These are phyloP conservation scores for Engraulis encrasicolus DNA, from an alignment of 2,113 vertebrate genomes.

Conservation along the genomic window DNA sequence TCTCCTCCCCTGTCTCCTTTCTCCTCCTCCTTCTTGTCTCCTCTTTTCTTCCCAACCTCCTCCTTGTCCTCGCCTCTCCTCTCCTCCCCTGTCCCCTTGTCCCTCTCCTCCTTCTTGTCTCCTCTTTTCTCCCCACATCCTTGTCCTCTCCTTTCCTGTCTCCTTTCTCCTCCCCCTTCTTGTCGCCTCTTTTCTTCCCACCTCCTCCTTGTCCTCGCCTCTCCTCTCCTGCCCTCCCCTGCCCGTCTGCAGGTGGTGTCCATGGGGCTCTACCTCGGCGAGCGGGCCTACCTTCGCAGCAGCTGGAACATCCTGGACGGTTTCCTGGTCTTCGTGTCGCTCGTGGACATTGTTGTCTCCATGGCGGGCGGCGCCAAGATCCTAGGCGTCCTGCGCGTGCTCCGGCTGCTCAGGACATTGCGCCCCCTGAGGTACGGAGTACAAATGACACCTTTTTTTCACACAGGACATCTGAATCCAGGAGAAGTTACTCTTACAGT, in stretches of 20 bases:
- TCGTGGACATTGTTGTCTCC: conserved; percentile 86
- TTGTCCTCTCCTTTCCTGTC: too few relatives aligned
- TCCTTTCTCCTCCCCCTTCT: background rate
- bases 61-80: too few relatives aligned
- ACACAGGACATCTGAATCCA: background rate
- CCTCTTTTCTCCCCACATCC: background rate
- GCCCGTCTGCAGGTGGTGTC: conserved; percentile 79
- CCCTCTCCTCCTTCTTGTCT: too few relatives aligned
- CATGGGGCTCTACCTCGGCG: conserved; percentile 82
- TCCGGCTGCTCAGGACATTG: conserved; percentile 82
- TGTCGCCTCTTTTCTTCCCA: background rate
- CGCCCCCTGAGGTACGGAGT: conserved; percentile 84
- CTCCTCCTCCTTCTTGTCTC: too few relatives aligned
- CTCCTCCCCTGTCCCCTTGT: too few relatives aligned
- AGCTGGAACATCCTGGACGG: conserved; percentile 90
- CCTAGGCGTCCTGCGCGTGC: conserved; percentile 84
- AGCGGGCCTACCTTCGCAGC: conserved; percentile 85
- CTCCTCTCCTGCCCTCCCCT: conserved; percentile 25
- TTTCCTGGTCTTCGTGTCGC: conserved; percentile 87
- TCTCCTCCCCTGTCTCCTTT: too few relatives aligned
- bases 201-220: conserved; percentile 1
- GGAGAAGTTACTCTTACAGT: background rate
- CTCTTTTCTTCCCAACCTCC: too few relatives aligned
- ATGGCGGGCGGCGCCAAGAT: conserved; percentile 87
- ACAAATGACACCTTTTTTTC: background rate